These are phyloP conservation scores for Leucophenga maculata DNA, from an alignment of 2,888 invertebrate genomes.

Conservation along the genomic window DNA sequence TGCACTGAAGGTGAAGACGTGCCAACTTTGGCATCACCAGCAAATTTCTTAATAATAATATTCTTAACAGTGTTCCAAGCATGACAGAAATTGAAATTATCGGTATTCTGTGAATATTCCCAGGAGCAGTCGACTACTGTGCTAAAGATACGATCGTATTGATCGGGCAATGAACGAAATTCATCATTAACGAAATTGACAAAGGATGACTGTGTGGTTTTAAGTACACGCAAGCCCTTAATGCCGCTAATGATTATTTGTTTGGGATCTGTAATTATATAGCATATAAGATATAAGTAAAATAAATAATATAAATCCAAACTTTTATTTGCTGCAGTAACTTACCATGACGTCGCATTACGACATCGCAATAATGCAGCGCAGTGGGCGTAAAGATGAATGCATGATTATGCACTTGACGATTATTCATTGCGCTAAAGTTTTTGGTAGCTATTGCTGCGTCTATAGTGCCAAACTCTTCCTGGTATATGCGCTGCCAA, in stretches of 20 bases:
- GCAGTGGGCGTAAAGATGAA: slow-evolving; percentile 81
- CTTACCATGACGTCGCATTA: slow-evolving; percentile 79
- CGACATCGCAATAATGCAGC: slow-evolving; percentile 80
- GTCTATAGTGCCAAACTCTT: slow-evolving; percentile 72
- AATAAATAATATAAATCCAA: neutral
- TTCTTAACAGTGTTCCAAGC: slow-evolving; percentile 82
- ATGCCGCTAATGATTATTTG: slow-evolving; percentile 80
- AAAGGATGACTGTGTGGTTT: slow-evolving; percentile 86
- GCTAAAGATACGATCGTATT: slow-evolving; percentile 81
- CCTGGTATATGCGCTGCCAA: slow-evolving; percentile 79
- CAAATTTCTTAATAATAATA: slow-evolving; percentile 82
- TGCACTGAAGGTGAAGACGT: slow-evolving; percentile 85
- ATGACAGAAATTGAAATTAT: slow-evolving; percentile 79
- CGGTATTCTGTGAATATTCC: slow-evolving; percentile 78
- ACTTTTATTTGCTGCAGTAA: slow-evolving; percentile 32
- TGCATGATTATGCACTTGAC: slow-evolving; percentile 81
- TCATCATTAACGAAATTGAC: slow-evolving; percentile 86
- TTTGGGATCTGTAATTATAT: slow-evolving; percentile 69
- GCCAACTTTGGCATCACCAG: slow-evolving; percentile 82
- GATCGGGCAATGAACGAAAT: slow-evolving; percentile 83
- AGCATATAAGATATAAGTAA: neutral
- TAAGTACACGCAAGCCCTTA: slow-evolving; percentile 80
- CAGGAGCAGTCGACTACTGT: slow-evolving; percentile 84
- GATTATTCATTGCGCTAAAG: slow-evolving; percentile 52
- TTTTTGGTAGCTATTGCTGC: slow-evolving; percentile 38